Evolutionary conservation across 2,797 vertebrate species (phyloP).

Genomic region (Mus minutoides): DNA sequence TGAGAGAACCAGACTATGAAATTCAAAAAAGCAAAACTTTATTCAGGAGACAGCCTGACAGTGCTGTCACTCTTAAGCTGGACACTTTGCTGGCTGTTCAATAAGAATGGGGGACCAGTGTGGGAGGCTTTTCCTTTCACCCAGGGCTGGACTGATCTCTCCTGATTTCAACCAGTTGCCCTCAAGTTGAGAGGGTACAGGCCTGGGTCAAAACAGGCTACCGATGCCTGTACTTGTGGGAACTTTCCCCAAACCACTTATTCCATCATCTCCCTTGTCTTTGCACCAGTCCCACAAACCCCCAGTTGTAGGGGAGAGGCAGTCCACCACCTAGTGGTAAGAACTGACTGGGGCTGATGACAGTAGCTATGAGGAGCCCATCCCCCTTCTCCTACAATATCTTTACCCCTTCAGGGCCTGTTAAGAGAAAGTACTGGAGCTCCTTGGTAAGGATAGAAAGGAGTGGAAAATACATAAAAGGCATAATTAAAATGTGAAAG

Average conservation of each 20-base stretch:
- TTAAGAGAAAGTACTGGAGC: slow-evolving; percentile 62
- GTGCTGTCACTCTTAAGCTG: slow-evolving; percentile 35
- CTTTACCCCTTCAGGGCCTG: slow-evolving; percentile 57
- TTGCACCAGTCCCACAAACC: not conserved
- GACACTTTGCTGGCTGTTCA: slow-evolving; percentile 51
- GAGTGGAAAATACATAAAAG: slow-evolving; percentile 70
- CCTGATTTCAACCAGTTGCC: not conserved
- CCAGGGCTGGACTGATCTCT: slow-evolving; percentile 17
- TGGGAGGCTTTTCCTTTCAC: slow-evolving; percentile 43
- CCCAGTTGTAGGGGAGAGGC: not conserved
- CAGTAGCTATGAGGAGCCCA: slow-evolving; percentile 32
- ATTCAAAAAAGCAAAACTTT: not conserved
- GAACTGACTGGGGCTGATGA: slow-evolving; percentile 41
- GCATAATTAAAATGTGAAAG: slow-evolving; percentile 86
- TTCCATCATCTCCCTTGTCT: slow-evolving; percentile 25
- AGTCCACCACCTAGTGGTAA: not conserved
- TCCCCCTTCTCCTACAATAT: not conserved
- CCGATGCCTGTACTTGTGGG: slow-evolving; percentile 33
- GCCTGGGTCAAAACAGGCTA: slow-evolving; percentile 3
- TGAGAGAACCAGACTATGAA: not conserved
- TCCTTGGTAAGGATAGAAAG: slow-evolving; percentile 53
- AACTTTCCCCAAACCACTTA: not conserved
- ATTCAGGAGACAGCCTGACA: not conserved
- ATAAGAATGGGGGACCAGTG: not conserved
- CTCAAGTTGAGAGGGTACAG: slow-evolving; percentile 5